phyloP scores from a whole-genome alignment of 1,140 invertebrate genomes.

The Streblospio benedicti region DNA sequence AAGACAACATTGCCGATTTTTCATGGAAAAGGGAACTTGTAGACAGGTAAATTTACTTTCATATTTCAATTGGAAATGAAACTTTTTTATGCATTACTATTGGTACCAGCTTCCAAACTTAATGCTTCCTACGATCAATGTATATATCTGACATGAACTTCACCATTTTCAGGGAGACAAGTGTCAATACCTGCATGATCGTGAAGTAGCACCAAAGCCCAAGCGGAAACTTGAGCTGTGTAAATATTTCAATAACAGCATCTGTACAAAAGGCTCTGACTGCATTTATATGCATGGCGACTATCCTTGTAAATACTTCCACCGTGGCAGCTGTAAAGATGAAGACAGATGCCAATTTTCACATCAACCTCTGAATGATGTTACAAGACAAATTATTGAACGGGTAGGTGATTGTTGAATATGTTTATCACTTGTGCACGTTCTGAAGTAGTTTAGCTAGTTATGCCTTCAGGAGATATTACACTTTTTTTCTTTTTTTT shows the following conservation, averaged over 20 bases:
- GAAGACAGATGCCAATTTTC: constrained; percentile 84
- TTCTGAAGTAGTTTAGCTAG: background rate
- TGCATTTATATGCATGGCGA: constrained; percentile 93
- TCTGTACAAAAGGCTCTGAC: constrained; percentile 88
- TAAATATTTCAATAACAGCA: constrained; percentile 92
- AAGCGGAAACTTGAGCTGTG: constrained; percentile 93
- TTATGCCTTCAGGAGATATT: background rate
- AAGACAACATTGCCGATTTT: constrained; percentile 60
- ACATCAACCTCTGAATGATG: constrained; percentile 72
- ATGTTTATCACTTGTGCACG: background rate
- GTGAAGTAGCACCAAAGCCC: constrained; percentile 61
- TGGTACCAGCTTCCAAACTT: no score
- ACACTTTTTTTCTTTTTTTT: background rate
- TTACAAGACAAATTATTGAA: constrained; percentile 58
- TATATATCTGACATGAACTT: no score
- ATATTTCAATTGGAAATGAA: no score
- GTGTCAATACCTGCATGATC: constrained; percentile 78
- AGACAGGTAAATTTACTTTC: no score
- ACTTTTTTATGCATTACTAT: no score
- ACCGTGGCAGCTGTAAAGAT: constrained; percentile 73
- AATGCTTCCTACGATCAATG: no score
- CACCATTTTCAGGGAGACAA: constrained; percentile 60
- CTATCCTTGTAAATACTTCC: constrained; percentile 95
- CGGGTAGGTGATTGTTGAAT: constrained; percentile 50
- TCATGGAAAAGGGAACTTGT: no score